Evolutionary conservation across 2,113 vertebrate species (phyloP), one percentile per base, ranked within the genome.

Genomic region (Alexandromys fortis): DNA sequence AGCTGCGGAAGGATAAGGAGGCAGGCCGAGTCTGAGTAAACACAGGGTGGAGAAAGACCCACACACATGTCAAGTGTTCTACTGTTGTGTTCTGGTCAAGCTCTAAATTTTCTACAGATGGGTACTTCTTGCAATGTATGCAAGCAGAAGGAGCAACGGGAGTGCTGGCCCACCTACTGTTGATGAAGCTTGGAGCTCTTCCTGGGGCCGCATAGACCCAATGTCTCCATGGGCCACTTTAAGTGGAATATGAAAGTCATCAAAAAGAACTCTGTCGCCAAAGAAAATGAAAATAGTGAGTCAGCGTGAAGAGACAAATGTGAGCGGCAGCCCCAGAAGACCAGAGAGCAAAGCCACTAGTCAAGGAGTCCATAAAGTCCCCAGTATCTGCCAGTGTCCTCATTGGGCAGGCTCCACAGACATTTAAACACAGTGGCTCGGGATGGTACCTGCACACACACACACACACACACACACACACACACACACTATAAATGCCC

Each of bases 21-120:
- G 61, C 72, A 89, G 90, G 70, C 82, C 52, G 85, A 42, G 38
- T 82, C 45, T n/a, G 94, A 87, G 88, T 89, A 94, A 90, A 49
- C 3, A 7, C 52, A 94, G 82, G 38, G 11, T 17, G 9, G 5
- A 82, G 52, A 70, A 33, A 68, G 76, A 81, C 81, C 91, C 35
- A 83, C 63, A 61, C 82, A 94, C 68, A 72, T 0, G 52, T 47
- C 16, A 95, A 89, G 75, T 72, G 68, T 88, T 89, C 55, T 88
- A 28, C 58, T 77, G 75, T 6, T 79, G 0, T 65, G 26, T 78
- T 86, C 90, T 83, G 92, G 88, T 78, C 38, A 67, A 58, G 42
- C 28, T 58, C 45, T 21, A 96, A 68, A 94, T 91, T 88, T 91
- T 61, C 75, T 85, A 89, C 95, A 96, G 70, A 86, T 96, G 96